Evolutionary conservation across 1,140 invertebrate genomes (phyloP), one percentile per base, ranked within the genome.

Genomic region (Apolygus lucorum): DNA sequence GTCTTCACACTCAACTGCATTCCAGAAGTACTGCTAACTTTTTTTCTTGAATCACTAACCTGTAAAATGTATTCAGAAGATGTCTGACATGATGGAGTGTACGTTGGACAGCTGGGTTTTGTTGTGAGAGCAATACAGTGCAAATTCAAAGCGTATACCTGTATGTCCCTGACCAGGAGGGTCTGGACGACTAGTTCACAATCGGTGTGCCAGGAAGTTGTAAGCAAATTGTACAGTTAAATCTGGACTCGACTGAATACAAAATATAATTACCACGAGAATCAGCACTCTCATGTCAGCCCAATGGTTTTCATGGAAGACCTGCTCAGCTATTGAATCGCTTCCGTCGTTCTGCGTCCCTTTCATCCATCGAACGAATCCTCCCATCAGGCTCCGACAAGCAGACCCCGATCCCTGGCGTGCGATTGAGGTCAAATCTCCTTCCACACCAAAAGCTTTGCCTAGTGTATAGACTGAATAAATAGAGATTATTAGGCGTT

Each of bases 321-420:
- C 81, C 80, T 90, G 88, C 63, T 82, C 80, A 0, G 95, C 92
- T 66, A 92, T 78, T 1, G 93, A 95, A 81, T 98, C 95, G n/a
- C 76, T 78, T 11, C 93, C 93, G 78, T 89, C 84, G 0, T 79
- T 76, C 29, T 81, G 73, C 1, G 76, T 75, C 8, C 95, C 95
- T 73, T 85, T 87, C 42, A 87, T 83, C 98, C 97, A 99, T 69
- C 86, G 84, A 27, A 73, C 72, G 82, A 98, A 98, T 52, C 97
- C 97, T 54, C 95, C 95, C 76, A 88, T 88, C 21, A 98, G 81
- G 81, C 96, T 99, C 63, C 98, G 84, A 79, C 96, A 99, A 1
- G 97, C 97, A 78, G 93, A 97, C 11, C 97, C 98, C 64, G 95
- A 98, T 24, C 97, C 97, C 72, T 86, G 79, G 74, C 94, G 84